Base-by-base conservation (phyloP, 2,888 invertebrate species). In the Eilema sororculum region DNA sequence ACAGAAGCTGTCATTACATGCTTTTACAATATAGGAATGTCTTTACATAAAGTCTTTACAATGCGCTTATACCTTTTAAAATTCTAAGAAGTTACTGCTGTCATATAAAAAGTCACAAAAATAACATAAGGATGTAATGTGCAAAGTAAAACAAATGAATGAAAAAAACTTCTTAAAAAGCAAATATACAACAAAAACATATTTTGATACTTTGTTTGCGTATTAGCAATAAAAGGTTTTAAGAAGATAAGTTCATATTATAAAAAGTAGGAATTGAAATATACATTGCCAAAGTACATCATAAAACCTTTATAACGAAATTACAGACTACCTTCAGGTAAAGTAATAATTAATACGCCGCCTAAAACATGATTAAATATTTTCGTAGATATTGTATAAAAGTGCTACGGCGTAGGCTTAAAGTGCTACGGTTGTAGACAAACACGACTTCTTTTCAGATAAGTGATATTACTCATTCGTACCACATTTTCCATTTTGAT, bases 331-430 rank as follows among this genome's bases (percentile, higher is more conserved):
- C 12, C 10, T 41, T 16, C 16, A 41, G 41, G 41, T 41, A 16
- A 41, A 13, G 41, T 8, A n/a, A n/a, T 52, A 52, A 46, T 46
- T 46, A 46, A 20, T 16, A 41, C 20, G 20, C 46, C 4, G 46
- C 6, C 20, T 37, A 28, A 33, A 62, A 8, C 24, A 4, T 24
- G 13, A 30, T 30, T 57, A 4, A 28, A 61, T 52, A 52, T 3
- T 4, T 46, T 28, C n/a, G 58, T 66, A 37, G n/a, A 37, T 12
- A 20, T 12, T 25, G 58, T 58, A 16, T 24, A n/a, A 57, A 66
- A n/a, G 37, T 25, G 65, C 69, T 66, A 66, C 69, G 61, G 41
- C 41, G 66, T 69, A 62, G 63, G 5, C 37, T 13, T 8, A 25
- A 41, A 22, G 30, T 62, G 68, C 68, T 68, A 68, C 68, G 63